Conservation (phyloP, 2,797 vertebrate genomes). For the Diplodus puntazzo region DNA sequence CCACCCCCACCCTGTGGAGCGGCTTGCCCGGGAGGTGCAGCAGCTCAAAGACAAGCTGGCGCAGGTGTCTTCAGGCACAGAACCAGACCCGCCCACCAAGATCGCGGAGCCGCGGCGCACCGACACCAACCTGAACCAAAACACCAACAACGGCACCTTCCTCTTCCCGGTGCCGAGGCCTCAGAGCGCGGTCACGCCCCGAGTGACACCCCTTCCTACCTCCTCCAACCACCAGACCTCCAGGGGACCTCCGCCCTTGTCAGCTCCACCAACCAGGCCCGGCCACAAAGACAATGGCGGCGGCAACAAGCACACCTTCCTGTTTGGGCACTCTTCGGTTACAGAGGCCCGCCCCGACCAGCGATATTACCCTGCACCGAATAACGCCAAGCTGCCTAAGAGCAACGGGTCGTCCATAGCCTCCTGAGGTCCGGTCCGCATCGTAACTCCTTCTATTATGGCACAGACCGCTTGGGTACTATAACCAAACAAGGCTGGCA, state of each 20-base stretch:
- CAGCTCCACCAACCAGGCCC: conserved; percentile 34
- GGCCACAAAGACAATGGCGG: conserved; percentile 60
- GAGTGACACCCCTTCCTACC: conserved; percentile 41
- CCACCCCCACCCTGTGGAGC: conserved; percentile 84
- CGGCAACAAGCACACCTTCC: conserved; percentile 85
- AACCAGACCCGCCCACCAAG: conserved; percentile 54
- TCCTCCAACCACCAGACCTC: conserved; percentile 67
- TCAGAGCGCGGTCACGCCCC: conserved; percentile 51
- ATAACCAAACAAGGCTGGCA: background rate
- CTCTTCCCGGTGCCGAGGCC: conserved; percentile 78
- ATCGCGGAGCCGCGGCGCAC: conserved; percentile 57
- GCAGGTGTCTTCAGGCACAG: conserved; percentile 50
- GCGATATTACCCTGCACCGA: conserved; percentile 66
- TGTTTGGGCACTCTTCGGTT: conserved; percentile 78
- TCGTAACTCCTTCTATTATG: background rate
- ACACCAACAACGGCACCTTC: conserved; percentile 86
- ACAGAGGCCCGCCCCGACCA: conserved; percentile 69
- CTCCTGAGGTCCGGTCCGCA: conserved; percentile 63
- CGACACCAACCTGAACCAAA: conserved; percentile 85
- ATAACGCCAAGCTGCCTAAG: conserved; percentile 81
- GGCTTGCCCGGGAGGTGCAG: conserved; percentile 85
- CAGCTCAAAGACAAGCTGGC: conserved; percentile 81
- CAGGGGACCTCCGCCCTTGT: conserved; percentile 40
- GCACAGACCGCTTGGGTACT: background rate
- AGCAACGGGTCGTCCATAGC: conserved; percentile 71